A percentile compares a stretch with the other conserved stretches of the same genome.
phyloP scores from a whole-genome alignment of 2,797 vertebrate genomes.

The Bradypus variegatus region DNA sequence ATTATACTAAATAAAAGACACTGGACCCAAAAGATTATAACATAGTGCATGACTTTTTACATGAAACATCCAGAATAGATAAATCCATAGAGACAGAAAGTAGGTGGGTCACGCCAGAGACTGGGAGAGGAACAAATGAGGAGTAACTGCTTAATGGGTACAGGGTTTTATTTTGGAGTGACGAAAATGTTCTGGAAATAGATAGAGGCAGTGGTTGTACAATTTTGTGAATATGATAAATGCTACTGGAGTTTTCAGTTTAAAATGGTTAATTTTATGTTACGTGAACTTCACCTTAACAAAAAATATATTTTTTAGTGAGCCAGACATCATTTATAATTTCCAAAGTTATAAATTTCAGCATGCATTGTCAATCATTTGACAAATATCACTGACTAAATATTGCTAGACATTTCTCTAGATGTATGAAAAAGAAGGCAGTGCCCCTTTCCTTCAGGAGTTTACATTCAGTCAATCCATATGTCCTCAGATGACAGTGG shows the following conservation, averaged over 20 bases:
- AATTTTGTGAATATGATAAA: no score
- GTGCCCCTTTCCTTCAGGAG: background rate
- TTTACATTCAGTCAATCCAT: background rate
- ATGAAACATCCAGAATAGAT: no score
- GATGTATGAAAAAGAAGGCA: background rate
- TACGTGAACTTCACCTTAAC: background rate
- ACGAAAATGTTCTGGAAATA: background rate
- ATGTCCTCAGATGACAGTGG: background rate
- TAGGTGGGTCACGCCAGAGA: background rate
- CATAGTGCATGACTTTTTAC: no score
- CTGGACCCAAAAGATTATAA: no score
- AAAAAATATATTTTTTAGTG: background rate
- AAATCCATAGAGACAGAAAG: background rate
- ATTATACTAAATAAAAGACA: no score
- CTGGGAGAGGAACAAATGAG: background rate
- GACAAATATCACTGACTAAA: background rate
- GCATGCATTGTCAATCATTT: background rate
- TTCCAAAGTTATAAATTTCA: constrained; percentile 6
- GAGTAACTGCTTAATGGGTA: background rate
- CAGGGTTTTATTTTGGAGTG: background rate
- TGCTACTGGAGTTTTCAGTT: no score
- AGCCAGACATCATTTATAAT: background rate
- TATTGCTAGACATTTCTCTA: background rate
- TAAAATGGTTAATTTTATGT: background rate
- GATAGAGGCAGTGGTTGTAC: background rate